Base-by-base conservation (phyloP, 2,113 vertebrate species). In the Cyphomyrus discorhynchus region DNA sequence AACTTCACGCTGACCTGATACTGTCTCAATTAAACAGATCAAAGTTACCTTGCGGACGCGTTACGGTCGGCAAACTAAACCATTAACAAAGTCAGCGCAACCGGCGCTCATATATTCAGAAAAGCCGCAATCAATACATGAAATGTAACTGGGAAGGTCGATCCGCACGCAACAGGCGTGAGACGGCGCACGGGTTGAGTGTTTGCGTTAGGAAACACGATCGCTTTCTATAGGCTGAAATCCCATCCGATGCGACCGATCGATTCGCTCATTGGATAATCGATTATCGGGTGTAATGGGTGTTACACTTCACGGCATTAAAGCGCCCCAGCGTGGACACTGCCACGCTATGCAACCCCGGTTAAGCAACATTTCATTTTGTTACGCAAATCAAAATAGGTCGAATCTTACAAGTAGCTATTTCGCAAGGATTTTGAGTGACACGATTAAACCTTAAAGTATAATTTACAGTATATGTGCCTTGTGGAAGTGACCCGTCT, bases 231-330 rank as follows among this genome's bases (percentile, higher is more conserved):
- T 85, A 62, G 89, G 80, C 42, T 56, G 11, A 10, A 46, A 82
- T 52, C 83, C 24, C n/a, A 21, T 24, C 21, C 21, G 42, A 77
- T 6, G 6, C n/a, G 15, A 21, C 42, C 17, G n/a, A 56, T 89
- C 80, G 42, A 62, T 86, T 39, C 31, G 27, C 19, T 62, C 56
- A 85, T 89, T 89, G 82, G 82, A 49, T 89, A 58, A 89, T 89
- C 53, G 53, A 89, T 86, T 86, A 31, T 56, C 2, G 15, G n/a
- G 42, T 27, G 17, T 50, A 49, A 52, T 77, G 49, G 49, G 35
- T 13, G 70, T 80, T 31, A 13, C 15, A 15, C 70, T 77, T 77
- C 1, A 80, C 13, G 6, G 74, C 15, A 42, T 80, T 80, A 80
- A 80, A 80, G 62, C 86, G 86, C 52, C 31, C 24, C 82, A 9